Base-by-base conservation (phyloP, 2,113 vertebrate species). In the Ptychochromis oligacanthus region DNA sequence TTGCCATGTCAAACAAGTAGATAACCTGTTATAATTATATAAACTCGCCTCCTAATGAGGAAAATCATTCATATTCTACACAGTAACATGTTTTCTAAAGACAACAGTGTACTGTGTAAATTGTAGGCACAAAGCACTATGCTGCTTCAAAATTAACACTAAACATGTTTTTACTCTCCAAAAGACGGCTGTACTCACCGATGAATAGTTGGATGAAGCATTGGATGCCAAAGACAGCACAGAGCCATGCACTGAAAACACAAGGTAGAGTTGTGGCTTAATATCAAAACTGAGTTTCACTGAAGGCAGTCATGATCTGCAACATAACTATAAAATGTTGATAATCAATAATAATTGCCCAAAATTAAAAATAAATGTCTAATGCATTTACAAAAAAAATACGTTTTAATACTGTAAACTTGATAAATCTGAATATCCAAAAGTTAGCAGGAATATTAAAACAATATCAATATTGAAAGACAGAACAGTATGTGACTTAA, bases 151-250 rank as follows among this genome's bases (percentile, higher is more conserved):
- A 54, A 46, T 8, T 13, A 65, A 26, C 4, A 52, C 14, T 54
- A 55, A 78, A 60, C 13, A 36, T 4, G 15, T 28, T 72, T 9
- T 11, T n/a, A 24, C 5, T 17, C 9, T 26, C 38, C 14, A 10
- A 24, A 62, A n/a, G 40, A 52, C 34, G n/a, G 22, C 18, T 61
- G 65, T 24, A 96, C 98, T 98, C 95, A 99, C 98, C 75, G 97
- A 96, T 82, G 98, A 99, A 93, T 99, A 98, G 85, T 97, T 98
- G 77, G 98, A 99, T 43, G 98, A 99, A 1, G 98, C 97, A 3
- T 97, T 99, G 86, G 98, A 99, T n/a, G 97, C 97, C 96, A 99
- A 90, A 79, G 98, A 99, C 88, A 99, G 96, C 74, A 98, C 97
- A 0, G 98, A 99, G 92, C 98, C 98, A 0, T 99, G 98, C 79